Evolutionary conservation across 2,113 vertebrate species (phyloP).

Genomic region (Proteles cristata): DNA sequence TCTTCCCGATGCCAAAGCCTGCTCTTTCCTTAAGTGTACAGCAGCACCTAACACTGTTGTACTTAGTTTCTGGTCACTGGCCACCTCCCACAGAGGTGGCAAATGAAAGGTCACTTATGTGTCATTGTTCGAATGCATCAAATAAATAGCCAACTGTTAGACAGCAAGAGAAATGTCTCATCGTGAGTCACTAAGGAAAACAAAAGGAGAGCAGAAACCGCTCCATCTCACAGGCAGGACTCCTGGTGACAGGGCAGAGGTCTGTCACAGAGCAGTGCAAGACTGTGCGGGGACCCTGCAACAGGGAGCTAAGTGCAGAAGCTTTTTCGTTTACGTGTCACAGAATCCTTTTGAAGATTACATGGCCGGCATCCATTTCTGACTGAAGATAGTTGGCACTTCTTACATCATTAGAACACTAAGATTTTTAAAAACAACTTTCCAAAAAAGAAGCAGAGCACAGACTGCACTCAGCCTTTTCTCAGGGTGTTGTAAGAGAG

Average conservation of each 20-base stretch:
- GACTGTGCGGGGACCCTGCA: background rate
- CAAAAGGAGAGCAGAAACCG: slow-evolving; percentile 26
- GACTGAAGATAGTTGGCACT: background rate
- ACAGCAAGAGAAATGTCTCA: background rate
- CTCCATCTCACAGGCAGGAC: background rate
- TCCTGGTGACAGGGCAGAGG: background rate
- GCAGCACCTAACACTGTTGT: background rate
- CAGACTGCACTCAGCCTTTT: background rate
- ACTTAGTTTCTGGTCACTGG: background rate
- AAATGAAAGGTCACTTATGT: background rate
- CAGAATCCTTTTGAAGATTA: background rate
- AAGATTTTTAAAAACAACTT: background rate
- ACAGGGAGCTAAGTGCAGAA: background rate
- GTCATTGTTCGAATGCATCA: background rate
- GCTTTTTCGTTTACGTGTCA: background rate
- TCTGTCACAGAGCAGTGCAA: background rate
- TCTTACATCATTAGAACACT: background rate
- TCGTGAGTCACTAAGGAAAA: background rate
- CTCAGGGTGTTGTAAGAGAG: background rate
- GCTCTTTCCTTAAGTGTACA: background rate
- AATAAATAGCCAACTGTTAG: background rate
- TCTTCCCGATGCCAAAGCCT: background rate
- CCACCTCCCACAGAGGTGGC: background rate
- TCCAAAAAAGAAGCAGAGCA: background rate
- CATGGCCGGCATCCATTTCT: background rate